A percentile compares a stretch with the other conserved stretches of the same genome.
These are phyloP conservation scores for Cepphus grylle DNA, from an alignment of 2,113 vertebrate species.

Conservation along the genomic window DNA sequence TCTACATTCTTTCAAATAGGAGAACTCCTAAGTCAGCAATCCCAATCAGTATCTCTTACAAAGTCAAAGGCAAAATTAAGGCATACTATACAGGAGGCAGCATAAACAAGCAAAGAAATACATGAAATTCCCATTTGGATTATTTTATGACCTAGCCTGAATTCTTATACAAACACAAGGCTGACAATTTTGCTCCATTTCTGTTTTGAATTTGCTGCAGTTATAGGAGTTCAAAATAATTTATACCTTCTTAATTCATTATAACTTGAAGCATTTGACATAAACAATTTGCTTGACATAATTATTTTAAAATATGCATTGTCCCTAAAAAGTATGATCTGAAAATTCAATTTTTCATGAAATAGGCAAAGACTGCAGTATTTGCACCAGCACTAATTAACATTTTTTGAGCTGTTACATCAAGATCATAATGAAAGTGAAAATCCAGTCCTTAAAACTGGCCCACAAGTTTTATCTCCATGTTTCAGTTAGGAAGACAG, in stretches of 20 bases:
- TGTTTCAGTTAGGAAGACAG: background rate
- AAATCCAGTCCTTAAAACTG: background rate
- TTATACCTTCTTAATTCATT: background rate
- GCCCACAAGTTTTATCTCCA: background rate
- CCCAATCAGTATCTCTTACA: background rate
- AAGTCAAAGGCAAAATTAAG: background rate
- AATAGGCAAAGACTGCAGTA: background rate
- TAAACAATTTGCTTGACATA: background rate
- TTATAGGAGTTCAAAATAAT: background rate
- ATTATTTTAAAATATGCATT: background rate
- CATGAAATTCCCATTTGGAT: background rate
- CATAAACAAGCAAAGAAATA: background rate
- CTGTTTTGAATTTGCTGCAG: background rate
- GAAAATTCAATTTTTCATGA: background rate
- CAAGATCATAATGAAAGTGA: background rate
- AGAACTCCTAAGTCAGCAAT: background rate
- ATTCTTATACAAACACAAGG: background rate
- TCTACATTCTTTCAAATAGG: background rate
- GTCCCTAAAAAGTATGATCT: background rate
- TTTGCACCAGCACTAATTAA: background rate
- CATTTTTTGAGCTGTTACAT: background rate
- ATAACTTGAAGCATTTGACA: background rate
- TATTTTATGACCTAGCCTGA: background rate
- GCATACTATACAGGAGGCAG: background rate
- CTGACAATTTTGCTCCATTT: background rate